Conservation (phyloP, 2,113 vertebrate genomes). For the Pavo muticus region DNA sequence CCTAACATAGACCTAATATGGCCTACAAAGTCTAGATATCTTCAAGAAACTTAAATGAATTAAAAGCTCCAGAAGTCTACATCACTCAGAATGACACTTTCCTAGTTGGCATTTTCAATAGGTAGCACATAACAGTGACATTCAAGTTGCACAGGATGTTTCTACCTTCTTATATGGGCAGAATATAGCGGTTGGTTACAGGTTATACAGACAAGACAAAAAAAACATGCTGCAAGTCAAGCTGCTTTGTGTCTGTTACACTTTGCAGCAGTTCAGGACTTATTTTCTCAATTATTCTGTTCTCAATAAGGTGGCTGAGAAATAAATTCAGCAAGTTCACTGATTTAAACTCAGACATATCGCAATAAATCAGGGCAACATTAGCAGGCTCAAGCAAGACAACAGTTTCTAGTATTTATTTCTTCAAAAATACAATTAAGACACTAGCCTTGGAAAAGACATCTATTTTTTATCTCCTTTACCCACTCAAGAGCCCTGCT, state of each 20-base stretch:
- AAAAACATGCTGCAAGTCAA: neutral
- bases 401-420: neutral
- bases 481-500: neutral
- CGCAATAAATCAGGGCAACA: neutral
- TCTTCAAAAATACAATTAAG: neutral
- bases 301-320: neutral
- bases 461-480: neutral
- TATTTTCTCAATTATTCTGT: neutral
- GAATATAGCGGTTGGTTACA: neutral
- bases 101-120: neutral
- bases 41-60: neutral
- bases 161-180: neutral
- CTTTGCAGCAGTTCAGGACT: neutral
- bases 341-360: neutral
- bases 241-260: neutral
- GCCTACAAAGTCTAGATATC: neutral
- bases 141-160: neutral
- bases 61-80: neutral
- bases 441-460: neutral
- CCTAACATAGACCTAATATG: neutral
- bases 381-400: neutral
- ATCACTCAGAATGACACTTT: neutral
- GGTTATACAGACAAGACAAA: neutral
- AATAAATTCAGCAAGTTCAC: neutral
- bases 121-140: neutral